These are phyloP conservation scores for Leptothorax acervorum DNA, from an alignment of 2,888 invertebrate species.

Conservation along the genomic window DNA sequence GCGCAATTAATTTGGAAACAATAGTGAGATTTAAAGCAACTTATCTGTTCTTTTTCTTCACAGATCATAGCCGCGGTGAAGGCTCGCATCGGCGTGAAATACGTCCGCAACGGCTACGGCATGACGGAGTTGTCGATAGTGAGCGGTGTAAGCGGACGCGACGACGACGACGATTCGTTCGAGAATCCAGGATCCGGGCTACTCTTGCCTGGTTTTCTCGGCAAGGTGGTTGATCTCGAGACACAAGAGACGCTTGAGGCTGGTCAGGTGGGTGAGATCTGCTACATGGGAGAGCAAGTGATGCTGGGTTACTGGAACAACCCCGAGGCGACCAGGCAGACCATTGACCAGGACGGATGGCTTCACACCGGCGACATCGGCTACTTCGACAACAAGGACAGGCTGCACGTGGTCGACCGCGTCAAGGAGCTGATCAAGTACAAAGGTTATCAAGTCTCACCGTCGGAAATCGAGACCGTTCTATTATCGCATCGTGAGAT, in stretches of 20 bases:
- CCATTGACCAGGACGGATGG: slow-evolving; percentile 86
- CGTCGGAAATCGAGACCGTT: slow-evolving; percentile 82
- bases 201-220: slow-evolving; percentile 86
- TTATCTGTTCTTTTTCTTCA: not conserved
- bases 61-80: slow-evolving; percentile 71
- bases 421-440: slow-evolving; percentile 88
- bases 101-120: slow-evolving; percentile 91
- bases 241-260: slow-evolving; percentile 84
- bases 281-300: slow-evolving; percentile 86
- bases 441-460: slow-evolving; percentile 87
- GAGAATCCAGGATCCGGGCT: not conserved
- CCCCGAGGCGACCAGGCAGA: slow-evolving; percentile 85
- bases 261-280: slow-evolving; percentile 87
- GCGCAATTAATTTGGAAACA: not conserved
- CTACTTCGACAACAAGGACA: slow-evolving; percentile 86
- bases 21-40: not conserved
- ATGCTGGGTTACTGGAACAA: slow-evolving; percentile 87
- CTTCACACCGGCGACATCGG: slow-evolving; percentile 87
- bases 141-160: slow-evolving; percentile 85
- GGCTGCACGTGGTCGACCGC: slow-evolving; percentile 86
- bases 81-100: slow-evolving; percentile 86
- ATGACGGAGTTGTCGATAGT: slow-evolving; percentile 92
- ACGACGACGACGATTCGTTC: slow-evolving; percentile 84
- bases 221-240: slow-evolving; percentile 86
- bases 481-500: slow-evolving; percentile 72